Evolutionary conservation across 2,113 vertebrate genomes (phyloP).

Genomic region (Axis porcinus): DNA sequence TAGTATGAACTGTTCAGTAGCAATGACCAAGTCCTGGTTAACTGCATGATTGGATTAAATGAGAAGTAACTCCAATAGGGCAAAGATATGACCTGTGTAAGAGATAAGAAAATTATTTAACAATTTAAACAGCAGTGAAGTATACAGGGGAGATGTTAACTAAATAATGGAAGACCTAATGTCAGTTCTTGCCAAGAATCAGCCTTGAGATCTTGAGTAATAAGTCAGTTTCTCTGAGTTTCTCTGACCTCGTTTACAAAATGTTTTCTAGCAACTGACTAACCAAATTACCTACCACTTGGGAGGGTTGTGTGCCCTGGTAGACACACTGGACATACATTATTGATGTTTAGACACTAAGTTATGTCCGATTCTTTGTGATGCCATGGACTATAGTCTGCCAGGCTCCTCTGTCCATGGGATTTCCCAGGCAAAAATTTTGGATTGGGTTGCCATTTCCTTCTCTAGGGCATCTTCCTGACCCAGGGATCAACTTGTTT

Average conservation of each 20-base stretch:
- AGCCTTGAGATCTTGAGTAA: not conserved
- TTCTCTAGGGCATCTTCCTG: not conserved
- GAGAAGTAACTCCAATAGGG: not conserved
- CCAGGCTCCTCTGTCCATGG: not conserved
- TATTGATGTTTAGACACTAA: not conserved
- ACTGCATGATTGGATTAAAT: not conserved
- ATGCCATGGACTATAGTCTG: not conserved
- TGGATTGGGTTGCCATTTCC: not conserved
- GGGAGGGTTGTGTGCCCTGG: not conserved
- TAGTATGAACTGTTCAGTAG: not conserved
- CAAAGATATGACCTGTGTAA: not conserved
- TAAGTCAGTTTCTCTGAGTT: not conserved
- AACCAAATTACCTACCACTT: not conserved
- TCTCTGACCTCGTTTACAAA: not conserved
- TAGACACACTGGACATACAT: no score
- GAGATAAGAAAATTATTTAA: not conserved
- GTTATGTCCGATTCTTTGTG: not conserved
- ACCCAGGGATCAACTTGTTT: not conserved
- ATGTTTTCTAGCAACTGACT: not conserved
- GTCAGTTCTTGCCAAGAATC: not conserved
- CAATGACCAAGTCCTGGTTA: not conserved
- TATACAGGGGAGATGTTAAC: not conserved
- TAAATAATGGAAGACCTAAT: not conserved
- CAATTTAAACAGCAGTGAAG: not conserved
- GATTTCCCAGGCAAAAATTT: not conserved